Evolutionary conservation across 2,797 vertebrate species (phyloP).

Genomic region (Staurois parvus): DNA sequence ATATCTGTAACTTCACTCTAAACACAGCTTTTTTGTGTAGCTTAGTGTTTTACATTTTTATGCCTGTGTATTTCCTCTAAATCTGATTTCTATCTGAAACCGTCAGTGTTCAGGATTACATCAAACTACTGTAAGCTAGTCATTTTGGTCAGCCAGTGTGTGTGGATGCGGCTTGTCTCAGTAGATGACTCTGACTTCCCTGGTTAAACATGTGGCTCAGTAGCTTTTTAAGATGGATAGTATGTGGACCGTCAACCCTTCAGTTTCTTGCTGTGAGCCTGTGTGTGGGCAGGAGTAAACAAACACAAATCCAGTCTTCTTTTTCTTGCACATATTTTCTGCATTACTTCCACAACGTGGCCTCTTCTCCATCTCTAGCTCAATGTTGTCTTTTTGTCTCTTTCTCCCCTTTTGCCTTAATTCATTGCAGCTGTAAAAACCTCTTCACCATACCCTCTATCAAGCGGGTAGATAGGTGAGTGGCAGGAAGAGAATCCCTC

Average conservation of each 20-base stretch:
- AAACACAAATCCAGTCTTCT: slow-evolving; percentile 55
- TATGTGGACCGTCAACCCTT: slow-evolving; percentile 64
- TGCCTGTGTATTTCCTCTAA: no score
- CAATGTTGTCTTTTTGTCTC: slow-evolving; percentile 82
- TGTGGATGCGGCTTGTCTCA: no score
- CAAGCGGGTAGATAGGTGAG: slow-evolving; percentile 80
- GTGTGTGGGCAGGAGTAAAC: slow-evolving; percentile 71
- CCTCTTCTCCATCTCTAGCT: slow-evolving; percentile 78
- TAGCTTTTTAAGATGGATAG: slow-evolving; percentile 63
- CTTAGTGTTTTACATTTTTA: no score
- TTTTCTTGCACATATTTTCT: slow-evolving; percentile 76
- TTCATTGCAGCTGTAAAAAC: slow-evolving; percentile 90
- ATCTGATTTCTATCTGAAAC: no score
- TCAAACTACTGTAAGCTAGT: no score
- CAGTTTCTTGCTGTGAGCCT: slow-evolving; percentile 59
- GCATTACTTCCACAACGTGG: slow-evolving; percentile 77
- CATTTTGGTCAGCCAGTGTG: no score
- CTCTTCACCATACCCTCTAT: slow-evolving; percentile 79
- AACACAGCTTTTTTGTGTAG: no score
- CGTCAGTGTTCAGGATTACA: no score
- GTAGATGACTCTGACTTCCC: neutral
- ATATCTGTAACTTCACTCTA: no score
- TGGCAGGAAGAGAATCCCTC: slow-evolving; percentile 76
- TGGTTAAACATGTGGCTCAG: slow-evolving; percentile 30
- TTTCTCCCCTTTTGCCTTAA: slow-evolving; percentile 75